Conservation (phyloP, 2,113 vertebrate species). For the Ptilorrhoa leucosticta region DNA sequence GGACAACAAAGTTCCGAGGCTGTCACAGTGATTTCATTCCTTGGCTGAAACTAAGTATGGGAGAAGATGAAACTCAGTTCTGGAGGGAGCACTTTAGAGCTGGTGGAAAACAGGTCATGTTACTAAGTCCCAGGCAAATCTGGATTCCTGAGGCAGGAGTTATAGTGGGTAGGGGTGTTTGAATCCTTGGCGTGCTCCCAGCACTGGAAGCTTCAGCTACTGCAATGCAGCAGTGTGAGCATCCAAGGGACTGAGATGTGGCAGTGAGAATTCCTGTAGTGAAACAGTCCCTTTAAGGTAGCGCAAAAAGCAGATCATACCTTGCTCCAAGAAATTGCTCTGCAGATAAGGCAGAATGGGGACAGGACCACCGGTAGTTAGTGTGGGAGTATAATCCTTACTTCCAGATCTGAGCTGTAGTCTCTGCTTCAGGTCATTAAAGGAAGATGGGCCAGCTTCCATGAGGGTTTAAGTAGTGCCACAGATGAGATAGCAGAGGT, state of each 20-base stretch:
- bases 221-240: background rate
- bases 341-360: background rate
- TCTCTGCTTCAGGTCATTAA: background rate
- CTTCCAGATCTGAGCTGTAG: background rate
- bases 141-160: constrained; percentile 6
- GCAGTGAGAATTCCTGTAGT: background rate
- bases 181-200: background rate
- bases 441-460: background rate
- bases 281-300: background rate
- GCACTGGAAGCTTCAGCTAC: background rate
- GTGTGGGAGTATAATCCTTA: background rate
- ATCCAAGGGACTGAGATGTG: background rate
- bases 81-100: background rate
- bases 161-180: background rate
- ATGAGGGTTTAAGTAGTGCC: background rate
- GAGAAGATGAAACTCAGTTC: constrained; percentile 12
- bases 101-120: constrained; percentile 39
- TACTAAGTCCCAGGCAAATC: constrained; percentile 11
- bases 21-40: constrained; percentile 1
- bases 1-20: background rate
- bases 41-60: background rate
- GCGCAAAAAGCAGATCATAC: background rate
- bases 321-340: background rate
- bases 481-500: background rate
- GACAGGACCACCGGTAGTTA: rapidly evolving